Evolutionary conservation across 2,888 invertebrate species (phyloP).

Genomic region (Aelia acuminata): DNA sequence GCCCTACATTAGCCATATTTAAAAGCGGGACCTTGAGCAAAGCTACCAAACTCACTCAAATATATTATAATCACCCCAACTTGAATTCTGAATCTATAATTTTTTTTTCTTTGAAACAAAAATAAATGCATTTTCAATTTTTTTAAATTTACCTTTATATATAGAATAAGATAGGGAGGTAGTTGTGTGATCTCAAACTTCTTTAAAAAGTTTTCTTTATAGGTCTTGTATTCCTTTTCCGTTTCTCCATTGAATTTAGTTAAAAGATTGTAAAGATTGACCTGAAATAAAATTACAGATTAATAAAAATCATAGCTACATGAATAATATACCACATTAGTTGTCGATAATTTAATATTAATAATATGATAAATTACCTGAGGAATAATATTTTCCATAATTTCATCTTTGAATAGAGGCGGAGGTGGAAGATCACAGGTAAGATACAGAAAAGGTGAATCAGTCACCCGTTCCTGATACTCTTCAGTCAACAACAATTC

Average conservation of each 20-base stretch:
- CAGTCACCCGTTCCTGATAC: conserved; percentile 88
- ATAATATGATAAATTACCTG: conserved; percentile 76
- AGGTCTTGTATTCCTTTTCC: conserved; percentile 99
- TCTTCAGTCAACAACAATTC: conserved; percentile 85
- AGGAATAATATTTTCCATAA: conserved; percentile 98
- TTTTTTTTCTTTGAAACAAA: no score
- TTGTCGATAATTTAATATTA: not conserved
- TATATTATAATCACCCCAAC: no score
- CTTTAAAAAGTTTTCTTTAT: conserved; percentile 98
- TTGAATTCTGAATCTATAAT: no score
- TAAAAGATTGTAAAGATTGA: conserved; percentile 92
- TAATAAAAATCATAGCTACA: not conserved
- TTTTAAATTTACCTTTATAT: conserved; percentile 80
- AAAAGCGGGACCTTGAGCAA: no score
- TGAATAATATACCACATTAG: not conserved
- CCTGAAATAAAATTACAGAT: conserved; percentile 72
- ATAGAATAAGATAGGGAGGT: conserved; percentile 95
- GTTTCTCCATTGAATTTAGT: conserved; percentile 96
- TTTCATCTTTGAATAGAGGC: conserved; percentile 97
- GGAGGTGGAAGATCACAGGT: conserved; percentile 98
- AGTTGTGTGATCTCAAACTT: conserved; percentile 94
- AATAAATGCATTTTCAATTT: no score
- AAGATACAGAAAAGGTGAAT: conserved; percentile 94
- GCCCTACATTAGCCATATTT: no score
- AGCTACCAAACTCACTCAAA: no score